A percentile compares a stretch with the other conserved stretches of the same genome.
Conservation (phyloP, 1,140 invertebrate genomes). For the Eubasilissa regina region DNA sequence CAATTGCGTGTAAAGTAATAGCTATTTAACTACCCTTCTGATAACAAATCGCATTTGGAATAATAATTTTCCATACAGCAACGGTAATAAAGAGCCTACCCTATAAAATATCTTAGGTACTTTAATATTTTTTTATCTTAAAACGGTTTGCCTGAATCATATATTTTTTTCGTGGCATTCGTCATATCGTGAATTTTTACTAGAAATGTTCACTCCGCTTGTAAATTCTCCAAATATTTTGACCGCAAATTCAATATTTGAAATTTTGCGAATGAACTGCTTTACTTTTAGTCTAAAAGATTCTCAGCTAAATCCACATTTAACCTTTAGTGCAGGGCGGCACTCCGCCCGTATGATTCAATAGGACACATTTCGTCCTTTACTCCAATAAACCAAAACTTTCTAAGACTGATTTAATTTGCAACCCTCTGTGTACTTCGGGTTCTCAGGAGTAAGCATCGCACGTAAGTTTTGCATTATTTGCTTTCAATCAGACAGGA, state of each 20-base stretch:
- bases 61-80: no score
- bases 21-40: no score
- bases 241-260: constrained; percentile 17
- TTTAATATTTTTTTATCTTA: no score
- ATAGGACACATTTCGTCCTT: background rate
- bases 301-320: background rate
- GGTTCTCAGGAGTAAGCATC: background rate
- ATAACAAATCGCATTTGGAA: no score
- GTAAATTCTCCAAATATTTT: constrained; percentile 7
- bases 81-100: no score
- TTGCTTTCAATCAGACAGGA: background rate
- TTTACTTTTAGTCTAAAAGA: constrained; percentile 17
- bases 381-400: constrained; percentile 13
- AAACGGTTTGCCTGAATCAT: background rate
- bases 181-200: background rate
- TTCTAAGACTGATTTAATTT: constrained; percentile 25
- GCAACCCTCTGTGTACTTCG: constrained; percentile 3
- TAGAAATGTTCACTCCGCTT: background rate
- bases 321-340: background rate
- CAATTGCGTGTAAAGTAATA: no score
- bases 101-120: no score
- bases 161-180: background rate
- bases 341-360: background rate
- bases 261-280: constrained; percentile 33
- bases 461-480: background rate